Evolutionary conservation across 2,797 vertebrate genomes (phyloP), one percentile per base, ranked within the genome.

Genomic region (Fratercula arctica): DNA sequence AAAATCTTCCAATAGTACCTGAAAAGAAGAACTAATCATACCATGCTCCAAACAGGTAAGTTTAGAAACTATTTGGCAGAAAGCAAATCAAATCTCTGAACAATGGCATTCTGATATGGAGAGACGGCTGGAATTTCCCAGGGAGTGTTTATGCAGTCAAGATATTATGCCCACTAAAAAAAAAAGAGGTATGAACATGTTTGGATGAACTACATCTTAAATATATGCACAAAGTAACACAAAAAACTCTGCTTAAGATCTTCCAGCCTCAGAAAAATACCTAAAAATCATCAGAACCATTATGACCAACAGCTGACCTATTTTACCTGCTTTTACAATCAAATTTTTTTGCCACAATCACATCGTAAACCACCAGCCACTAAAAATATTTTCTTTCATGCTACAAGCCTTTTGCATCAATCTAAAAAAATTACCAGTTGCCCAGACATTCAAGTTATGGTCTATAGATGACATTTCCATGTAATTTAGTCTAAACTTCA

Each of bases 401-500:
- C 20, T 48, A 59, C 23, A 57, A 41, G 57, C n/a, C 5, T 48
- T 85, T 67, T 74, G 39, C 23, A 60, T 4, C 45, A 23, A n/a
- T 26, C 37, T 56, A 60, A 90, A 81, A 86, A 91, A 69, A 6
- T 8, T n/a, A 76, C 25, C 59, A 57, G 16, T 16, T 81, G 24
- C 72, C 31, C 57, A 78, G 28, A 50, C 15, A 28, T 50, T 85
- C 45, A 56, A 35, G 28, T 67, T 50, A 60, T 0, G 6, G 48
- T 11, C 7, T 33, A 83, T 1, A 92, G 61, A 89, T 31, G 51
- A 79, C 3, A 1, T 33, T 68, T 68, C 45, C 56, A 81, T 4
- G 13, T 50, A 87, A 93, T 72, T 83, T 39, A 89, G 28, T 89
- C 91, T 80, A 77, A 83, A 89, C 66, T 85, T 95, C 72, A 77